Percentiles rank a stretch among this genome's conserved stretches.
These are phyloP conservation scores for Galaxias olidus DNA, from an alignment of 2,797 vertebrate species.

Conservation along the genomic window DNA sequence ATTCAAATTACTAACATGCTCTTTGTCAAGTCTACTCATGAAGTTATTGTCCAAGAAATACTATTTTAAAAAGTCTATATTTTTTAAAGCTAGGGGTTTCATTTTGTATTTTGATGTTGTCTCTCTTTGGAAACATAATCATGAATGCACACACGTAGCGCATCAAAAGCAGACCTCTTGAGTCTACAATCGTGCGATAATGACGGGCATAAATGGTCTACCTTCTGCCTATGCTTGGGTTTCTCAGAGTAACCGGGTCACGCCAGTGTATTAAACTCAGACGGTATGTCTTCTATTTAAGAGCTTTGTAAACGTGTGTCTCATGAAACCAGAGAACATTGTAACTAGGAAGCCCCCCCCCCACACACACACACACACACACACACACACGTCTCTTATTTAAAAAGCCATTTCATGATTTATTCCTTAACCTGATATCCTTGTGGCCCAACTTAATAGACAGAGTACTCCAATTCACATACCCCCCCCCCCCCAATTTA, in stretches of 20 bases:
- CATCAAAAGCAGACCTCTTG: conserved; percentile 52
- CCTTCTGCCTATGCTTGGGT: conserved; percentile 24
- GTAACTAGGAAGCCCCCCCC: conserved; percentile 15
- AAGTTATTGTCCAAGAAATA: no score
- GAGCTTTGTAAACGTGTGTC: conserved; percentile 28
- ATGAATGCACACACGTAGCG: conserved; percentile 24
- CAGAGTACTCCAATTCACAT: conserved; percentile 37
- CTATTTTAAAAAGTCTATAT: no score
- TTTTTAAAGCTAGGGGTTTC: no score
- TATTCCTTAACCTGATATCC: conserved; percentile 54
- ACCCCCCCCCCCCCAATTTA: conserved; percentile 41
- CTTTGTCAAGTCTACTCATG: no score
- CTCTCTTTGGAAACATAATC: conserved; percentile 38
- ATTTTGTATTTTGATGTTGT: conserved; percentile 25
- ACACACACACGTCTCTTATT: conserved; percentile 35
- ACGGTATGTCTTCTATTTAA: conserved; percentile 40
- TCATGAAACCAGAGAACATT: conserved; percentile 55
- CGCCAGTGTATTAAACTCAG: conserved; percentile 17
- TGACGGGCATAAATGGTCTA: conserved; percentile 30
- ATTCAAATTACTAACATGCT: no score
- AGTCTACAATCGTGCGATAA: conserved; percentile 7
- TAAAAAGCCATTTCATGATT: conserved; percentile 42
- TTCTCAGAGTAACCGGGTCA: not conserved
- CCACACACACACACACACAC: no score
- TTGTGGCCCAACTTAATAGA: conserved; percentile 43